Conservation (phyloP, 2,797 vertebrate species). For the Carapus acus region DNA sequence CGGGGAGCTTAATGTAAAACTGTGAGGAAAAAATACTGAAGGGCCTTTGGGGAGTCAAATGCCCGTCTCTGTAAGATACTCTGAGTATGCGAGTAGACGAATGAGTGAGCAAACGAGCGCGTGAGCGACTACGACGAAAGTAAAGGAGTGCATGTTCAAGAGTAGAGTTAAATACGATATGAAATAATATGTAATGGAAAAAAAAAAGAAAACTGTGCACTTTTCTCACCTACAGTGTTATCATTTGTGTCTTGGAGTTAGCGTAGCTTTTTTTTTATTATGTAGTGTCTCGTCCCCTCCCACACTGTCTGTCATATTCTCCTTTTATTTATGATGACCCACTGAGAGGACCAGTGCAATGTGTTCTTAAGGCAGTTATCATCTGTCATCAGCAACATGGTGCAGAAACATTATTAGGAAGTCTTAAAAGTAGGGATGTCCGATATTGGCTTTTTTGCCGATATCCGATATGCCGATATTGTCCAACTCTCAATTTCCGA, state of each 20-base stretch:
- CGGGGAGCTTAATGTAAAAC: constrained; percentile 39
- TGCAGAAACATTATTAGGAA: constrained; percentile 28
- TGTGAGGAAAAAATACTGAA: constrained; percentile 57
- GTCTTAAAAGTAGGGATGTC: constrained; percentile 20
- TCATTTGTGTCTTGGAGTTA: constrained; percentile 49
- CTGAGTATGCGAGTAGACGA: constrained; percentile 20
- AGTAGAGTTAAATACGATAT: constrained; percentile 57
- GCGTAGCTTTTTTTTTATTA: constrained; percentile 42
- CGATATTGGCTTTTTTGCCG: constrained; percentile 13
- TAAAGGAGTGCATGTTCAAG: constrained; percentile 44
- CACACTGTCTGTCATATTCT: constrained; percentile 47
- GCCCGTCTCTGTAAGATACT: constrained; percentile 44
- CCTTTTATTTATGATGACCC: constrained; percentile 79
- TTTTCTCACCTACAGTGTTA: constrained; percentile 80
- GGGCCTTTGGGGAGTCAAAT: constrained; percentile 43
- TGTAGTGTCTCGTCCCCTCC: constrained; percentile 48
- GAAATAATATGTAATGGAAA: constrained; percentile 58
- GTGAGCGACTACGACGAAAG: constrained; percentile 24
- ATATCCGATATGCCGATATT: constrained; percentile 28
- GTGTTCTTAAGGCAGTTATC: constrained; percentile 66
- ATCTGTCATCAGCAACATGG: constrained; percentile 43
- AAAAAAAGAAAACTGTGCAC: constrained; percentile 76
- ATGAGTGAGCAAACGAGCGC: constrained; percentile 28
- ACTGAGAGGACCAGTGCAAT: constrained; percentile 83
- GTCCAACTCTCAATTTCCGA: constrained; percentile 41